A percentile compares a stretch with the other conserved stretches of the same genome.
Conservation (phyloP, 2,113 vertebrate species). For the Thinocorus orbignyianus region DNA sequence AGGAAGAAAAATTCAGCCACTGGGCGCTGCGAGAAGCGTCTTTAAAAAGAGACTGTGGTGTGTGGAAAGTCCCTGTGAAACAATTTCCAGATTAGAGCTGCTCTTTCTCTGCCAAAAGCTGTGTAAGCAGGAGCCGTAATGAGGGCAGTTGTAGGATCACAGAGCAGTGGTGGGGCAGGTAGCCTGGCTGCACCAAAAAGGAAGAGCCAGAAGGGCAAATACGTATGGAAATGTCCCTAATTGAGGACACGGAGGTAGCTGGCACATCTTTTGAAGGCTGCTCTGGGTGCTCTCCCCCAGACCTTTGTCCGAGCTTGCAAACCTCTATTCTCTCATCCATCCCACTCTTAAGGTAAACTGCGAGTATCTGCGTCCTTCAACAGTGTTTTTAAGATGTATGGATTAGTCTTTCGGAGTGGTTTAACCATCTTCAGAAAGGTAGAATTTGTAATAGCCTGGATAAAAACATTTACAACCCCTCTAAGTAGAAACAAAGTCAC, state of each 20-base stretch:
- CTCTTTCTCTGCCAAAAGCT: conserved; percentile 16
- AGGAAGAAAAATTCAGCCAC: background rate
- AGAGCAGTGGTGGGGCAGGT: background rate
- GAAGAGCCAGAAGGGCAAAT: background rate
- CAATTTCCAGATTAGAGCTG: conserved; percentile 11
- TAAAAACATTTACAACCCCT: background rate
- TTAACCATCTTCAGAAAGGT: background rate
- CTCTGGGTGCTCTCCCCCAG: background rate
- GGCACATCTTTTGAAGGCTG: background rate
- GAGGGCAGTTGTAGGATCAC: background rate
- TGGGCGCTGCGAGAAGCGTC: background rate
- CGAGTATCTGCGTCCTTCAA: background rate
- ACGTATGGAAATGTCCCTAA: background rate
- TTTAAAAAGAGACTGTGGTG: background rate
- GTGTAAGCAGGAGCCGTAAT: background rate
- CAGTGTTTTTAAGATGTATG: background rate
- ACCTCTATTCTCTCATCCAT: background rate
- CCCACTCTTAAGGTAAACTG: background rate
- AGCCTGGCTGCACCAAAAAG: background rate
- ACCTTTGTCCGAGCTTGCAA: background rate
- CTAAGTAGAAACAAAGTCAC: background rate
- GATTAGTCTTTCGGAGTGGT: background rate
- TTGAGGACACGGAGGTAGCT: background rate
- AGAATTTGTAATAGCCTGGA: background rate
- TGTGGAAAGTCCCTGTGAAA: conserved; percentile 48